Evolutionary conservation across 1,140 invertebrate species (phyloP), one percentile per base, ranked within the genome.

Genomic region (Achroia grisella): DNA sequence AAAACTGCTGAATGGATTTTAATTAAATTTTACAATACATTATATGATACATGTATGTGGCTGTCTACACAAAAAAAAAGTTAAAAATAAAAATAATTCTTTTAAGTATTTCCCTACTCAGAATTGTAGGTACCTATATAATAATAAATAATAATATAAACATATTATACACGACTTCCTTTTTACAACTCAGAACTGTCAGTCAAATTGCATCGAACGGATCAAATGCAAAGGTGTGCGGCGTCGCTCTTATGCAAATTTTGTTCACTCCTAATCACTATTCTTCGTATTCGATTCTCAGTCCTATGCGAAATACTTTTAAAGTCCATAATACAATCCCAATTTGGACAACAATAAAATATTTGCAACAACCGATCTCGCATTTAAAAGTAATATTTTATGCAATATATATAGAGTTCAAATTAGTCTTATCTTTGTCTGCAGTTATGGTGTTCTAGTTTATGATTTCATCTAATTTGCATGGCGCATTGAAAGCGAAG

Each of bases 161-260:
- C 12, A 35, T 14, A 35, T 32, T 10, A 15, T 17, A 17, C 17
- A 23, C n/a, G 9, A 11, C 8, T 17, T 37, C 28, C 27, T 41
- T 32, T 48, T 56, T 78, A 72, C 64, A 73, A 67, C 29, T 51
- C 48, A 64, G 69, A 79, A 71, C 74, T 83, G 79, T 81, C 77
- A 81, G 75, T 83, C 79, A 83, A 80, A 82, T 62, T 76, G 74
- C 68, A 76, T 79, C 60, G 56, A 80, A 75, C 67, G 77, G 75
- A 83, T 83, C 75, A 75, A 63, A 52, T 2, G 49, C 60, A 81
- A 83, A 83, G 79, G 79, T 83, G 77, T 71, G 70, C 73, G 47
- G 67, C 62, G 68, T 62, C 35, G 35, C 10, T n/a, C n/a, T 71
- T 83, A 81, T 83, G 77, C 77, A 83, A 83, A 83, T 83, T 81